A percentile compares a stretch with the other conserved stretches of the same genome.
phyloP scores from a whole-genome alignment of 2,113 vertebrate genomes.

The Caretta caretta region DNA sequence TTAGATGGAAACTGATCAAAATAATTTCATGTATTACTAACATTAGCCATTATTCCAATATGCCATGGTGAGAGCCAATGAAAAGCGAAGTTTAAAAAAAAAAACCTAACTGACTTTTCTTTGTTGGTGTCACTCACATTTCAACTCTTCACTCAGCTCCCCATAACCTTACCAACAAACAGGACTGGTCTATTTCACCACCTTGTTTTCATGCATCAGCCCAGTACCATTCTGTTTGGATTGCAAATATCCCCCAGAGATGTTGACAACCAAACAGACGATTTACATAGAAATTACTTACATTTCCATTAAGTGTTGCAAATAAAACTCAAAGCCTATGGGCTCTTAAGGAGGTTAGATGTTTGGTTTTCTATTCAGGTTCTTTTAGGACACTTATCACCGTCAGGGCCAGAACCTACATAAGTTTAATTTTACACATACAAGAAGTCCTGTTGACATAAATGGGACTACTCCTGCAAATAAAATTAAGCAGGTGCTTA shows the following conservation, averaged over 20 bases:
- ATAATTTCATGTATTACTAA: neutral
- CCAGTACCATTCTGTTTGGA: neutral
- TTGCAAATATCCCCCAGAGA: fast-evolving
- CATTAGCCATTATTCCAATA: neutral
- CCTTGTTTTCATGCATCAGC: neutral
- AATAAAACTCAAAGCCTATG: neutral
- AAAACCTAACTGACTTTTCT: neutral
- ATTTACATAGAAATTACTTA: too few species aligned
- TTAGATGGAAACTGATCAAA: neutral
- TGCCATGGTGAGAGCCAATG: neutral
- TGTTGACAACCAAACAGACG: neutral
- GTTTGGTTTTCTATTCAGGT: neutral
- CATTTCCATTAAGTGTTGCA: fast-evolving
- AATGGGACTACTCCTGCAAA: fast-evolving
- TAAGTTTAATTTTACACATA: neutral
- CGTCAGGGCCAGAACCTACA: neutral
- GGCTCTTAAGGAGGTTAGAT: neutral
- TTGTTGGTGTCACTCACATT: neutral
- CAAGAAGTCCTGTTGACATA: neutral
- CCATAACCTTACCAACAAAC: neutral
- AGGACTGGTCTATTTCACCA: neutral
- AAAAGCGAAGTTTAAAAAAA: neutral
- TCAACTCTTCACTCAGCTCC: neutral
- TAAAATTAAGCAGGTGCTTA: fast-evolving
- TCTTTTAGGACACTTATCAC: neutral